Conservation (phyloP, 2,888 invertebrate genomes). For the Linyphia triangularis region DNA sequence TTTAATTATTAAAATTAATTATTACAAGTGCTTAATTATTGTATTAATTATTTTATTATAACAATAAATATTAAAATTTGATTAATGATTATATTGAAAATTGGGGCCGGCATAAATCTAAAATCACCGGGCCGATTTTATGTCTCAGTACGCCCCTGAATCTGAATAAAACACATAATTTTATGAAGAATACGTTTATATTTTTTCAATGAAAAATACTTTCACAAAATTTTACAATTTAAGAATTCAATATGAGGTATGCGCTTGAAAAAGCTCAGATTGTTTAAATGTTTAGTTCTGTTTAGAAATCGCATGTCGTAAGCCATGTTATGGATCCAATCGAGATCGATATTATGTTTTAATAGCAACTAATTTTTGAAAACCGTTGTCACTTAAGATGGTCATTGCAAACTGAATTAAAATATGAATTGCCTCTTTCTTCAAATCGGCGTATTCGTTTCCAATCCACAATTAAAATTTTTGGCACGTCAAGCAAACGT, state of each 20-base stretch:
- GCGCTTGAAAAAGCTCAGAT: conserved; percentile 35
- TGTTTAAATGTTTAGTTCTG: conserved; percentile 47
- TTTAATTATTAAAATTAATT: too few species aligned
- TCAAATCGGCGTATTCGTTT: conserved; percentile 41
- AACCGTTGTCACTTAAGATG: conserved; percentile 22
- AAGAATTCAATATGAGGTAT: conserved; percentile 15
- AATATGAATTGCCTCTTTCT: conserved; percentile 33
- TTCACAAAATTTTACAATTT: conserved; percentile 22
- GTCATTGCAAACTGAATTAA: too few species aligned
- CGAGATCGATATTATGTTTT: conserved; percentile 39
- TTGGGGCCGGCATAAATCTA: too few species aligned
- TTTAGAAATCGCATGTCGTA: conserved; percentile 39
- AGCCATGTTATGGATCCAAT: conserved; percentile 39
- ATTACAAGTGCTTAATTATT: too few species aligned
- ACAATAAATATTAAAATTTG: too few species aligned
- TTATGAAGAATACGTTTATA: too few species aligned
- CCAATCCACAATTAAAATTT: conserved; percentile 48
- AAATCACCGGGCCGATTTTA: too few species aligned
- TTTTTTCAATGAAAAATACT: conserved; percentile 38
- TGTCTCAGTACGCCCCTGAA: too few species aligned
- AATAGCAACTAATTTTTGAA: conserved; percentile 27
- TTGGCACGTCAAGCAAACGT: conserved; percentile 44
- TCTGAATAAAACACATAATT: too few species aligned
- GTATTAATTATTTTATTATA: too few species aligned
- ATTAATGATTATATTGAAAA: too few species aligned